Evolutionary conservation across 2,113 vertebrate species (phyloP), one percentile per base, ranked within the genome.

Genomic region (Setophaga coronata): DNA sequence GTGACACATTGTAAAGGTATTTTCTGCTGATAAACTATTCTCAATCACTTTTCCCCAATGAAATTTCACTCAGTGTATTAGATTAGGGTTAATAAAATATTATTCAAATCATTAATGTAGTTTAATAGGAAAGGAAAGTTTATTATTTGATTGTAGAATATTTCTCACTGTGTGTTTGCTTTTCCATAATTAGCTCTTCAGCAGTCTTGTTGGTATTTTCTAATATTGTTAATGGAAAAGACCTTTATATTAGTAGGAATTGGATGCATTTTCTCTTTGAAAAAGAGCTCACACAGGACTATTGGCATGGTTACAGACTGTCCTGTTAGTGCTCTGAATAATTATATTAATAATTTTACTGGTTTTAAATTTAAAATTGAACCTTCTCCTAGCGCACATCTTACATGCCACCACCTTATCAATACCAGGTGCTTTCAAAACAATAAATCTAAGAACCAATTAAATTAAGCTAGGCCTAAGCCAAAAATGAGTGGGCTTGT

Each of bases 401-500:
- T 77, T 29, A 18, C 10, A 10, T 8, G 23, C 2, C 40, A 29
- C 16, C 12, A 50, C 40, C 15, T 51, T 24, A 64, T 60, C 29
- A 34, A 69, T 15, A 76, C 20, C 24, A 64, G 47, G 3, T 64
- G 33, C 40, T 60, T 76, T 21, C 36, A 60, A 72, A 90, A 34
- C 19, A 50, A 48, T 33, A 60, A 79, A 40, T 2, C 1, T 12
- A 81, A 69, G 19, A 54, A 23, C 6, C 1, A 1, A 76, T 43
- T n/a, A 83, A 31, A 47, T 21, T 33, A 83, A 62, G 16, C 2
- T 14, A 51, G 42, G 21, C 5, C 38, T 51, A 20, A 66, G n/a
- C 6, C 20, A 29, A 78, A 65, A 66, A 7, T 1, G 1, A 74
- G 70, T 0, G 1, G 8, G 21, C 4, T 57, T 31, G 13, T 6